These are phyloP conservation scores for Zhengitettix transpicula DNA, from an alignment of 2,888 invertebrate genomes.

Conservation along the genomic window DNA sequence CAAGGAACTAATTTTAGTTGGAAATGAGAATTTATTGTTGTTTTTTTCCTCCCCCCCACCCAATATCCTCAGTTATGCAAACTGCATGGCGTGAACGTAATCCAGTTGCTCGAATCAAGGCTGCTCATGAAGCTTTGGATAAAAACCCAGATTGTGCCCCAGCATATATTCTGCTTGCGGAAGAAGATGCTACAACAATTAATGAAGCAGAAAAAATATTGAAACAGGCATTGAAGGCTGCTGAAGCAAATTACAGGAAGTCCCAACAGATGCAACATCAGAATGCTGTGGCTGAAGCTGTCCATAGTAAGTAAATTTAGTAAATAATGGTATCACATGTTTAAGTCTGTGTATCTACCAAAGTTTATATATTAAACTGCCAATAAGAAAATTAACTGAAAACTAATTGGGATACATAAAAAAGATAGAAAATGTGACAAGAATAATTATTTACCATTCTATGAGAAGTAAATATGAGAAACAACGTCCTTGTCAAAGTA, in stretches of 20 bases:
- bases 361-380: too few relatives aligned
- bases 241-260: constrained; percentile 62
- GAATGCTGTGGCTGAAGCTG: constrained; percentile 51
- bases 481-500: too few relatives aligned
- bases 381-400: too few relatives aligned
- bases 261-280: constrained; percentile 70
- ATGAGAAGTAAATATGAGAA: too few relatives aligned
- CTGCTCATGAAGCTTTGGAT: constrained; percentile 76
- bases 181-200: constrained; percentile 91
- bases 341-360: too few relatives aligned
- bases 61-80: constrained; percentile 55
- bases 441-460: too few relatives aligned
- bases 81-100: constrained; percentile 93
- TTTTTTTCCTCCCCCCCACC: neutral
- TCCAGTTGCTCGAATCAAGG: constrained; percentile 75
- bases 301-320: constrained; percentile 36
- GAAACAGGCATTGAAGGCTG: constrained; percentile 67
- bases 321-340: neutral
- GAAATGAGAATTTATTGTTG: too few relatives aligned
- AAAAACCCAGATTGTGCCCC: constrained; percentile 84
- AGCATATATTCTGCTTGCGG: constrained; percentile 85
- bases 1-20: too few relatives aligned
- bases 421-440: too few relatives aligned
- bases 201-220: constrained; percentile 70
- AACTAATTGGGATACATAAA: too few relatives aligned